Evolutionary conservation across 2,113 vertebrate species (phyloP), one percentile per base, ranked within the genome.

Genomic region (Sinocyclocheilus anophthalmus): DNA sequence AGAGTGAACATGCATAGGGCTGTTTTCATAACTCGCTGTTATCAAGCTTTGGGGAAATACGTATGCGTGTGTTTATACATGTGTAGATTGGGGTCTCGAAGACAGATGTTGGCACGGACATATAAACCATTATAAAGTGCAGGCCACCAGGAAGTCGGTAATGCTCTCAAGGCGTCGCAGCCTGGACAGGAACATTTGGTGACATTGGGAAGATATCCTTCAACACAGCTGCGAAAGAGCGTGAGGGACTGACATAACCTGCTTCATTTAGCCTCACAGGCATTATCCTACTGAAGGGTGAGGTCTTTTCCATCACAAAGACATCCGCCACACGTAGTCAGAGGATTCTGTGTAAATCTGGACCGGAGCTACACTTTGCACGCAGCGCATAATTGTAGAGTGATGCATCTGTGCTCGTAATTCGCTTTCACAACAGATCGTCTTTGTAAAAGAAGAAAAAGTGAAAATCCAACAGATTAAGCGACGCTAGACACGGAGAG

Each of bases 381-480:
- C 87, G 81, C 88, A 91, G 84, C 39, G 87, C 90, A 90, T 93
- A 88, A 89, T 92, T 91, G 57, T 39, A 88, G 88, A 85, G 88
- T 92, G 86, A 92, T 86, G 89, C 53, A 84, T 87, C 82, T 53
- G 65, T 92, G 76, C 63, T 73, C 69, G 30, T 89, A 86, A 91
- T 90, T 90, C 87, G 85, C 87, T 91, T 93, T 87, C 83, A 81
- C 88, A 90, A 84, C 86, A 92, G 87, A 24, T 91, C 92, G 89
- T 87, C 75, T 90, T 50, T 80, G 72, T 90, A 70, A 91, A 92
- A 89, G 84, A 89, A 79, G 45, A 84, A 85, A 85, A 78, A 88
- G 33, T 86, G 86, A 88, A 87, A 85, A 85, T 88, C 82, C 50
- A 4, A 55, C 53, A 55, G 53, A 55, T 55, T 16, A 55, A 55